Base-by-base conservation (phyloP, 2,888 invertebrate genomes). In the Sepiola atlantica region DNA sequence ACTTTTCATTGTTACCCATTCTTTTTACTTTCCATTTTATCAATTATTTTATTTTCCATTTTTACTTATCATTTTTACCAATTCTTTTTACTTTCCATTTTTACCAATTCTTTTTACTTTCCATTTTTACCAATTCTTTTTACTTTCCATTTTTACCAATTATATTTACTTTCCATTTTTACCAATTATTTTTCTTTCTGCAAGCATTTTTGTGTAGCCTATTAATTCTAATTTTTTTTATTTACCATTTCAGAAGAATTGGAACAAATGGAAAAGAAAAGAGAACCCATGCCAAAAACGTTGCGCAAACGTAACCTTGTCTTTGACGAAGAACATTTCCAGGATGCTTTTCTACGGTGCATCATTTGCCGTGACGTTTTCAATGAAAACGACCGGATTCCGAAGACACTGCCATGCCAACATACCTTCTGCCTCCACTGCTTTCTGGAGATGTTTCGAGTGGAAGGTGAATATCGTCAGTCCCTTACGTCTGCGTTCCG, bases 381-480 rank as follows among this genome's bases (percentile, higher is more conserved):
- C 95, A 97, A 97, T 95, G 96, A 97, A 95, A 95, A 95, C 55
- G 97, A 97, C 95, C 97, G 97, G 95, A 95, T 96, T 54, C 97
- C 97, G 35, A 97, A 97, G 95, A 97, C 97, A 96, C 95, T 97
- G 32, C 97, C 97, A n/a, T 97, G 97, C 94, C 97, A 97, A 94
- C 97, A 97, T 95, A 97, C 97, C 12, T 97, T 97, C 95, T 97
- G 97, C 95, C 95, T 97, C 94, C 96, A 97, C 92, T 97, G 97
- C 93, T 96, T 97, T 20, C 95, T 95, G 35, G 97, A 97, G 95
- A 96, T 97, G 96, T 96, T 96, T 94, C 95, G 97, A 14, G 97
- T 97, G 35, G 97, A 97, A 94, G 96, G 96, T 8, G 97, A 97
- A 94, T 96, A 96, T 94, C 95, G 97, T 21, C 96, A 96, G 94